Evolutionary conservation across 1,140 invertebrate species (phyloP), one percentile per base, ranked within the genome.

Genomic region (Adelges cooleyi): DNA sequence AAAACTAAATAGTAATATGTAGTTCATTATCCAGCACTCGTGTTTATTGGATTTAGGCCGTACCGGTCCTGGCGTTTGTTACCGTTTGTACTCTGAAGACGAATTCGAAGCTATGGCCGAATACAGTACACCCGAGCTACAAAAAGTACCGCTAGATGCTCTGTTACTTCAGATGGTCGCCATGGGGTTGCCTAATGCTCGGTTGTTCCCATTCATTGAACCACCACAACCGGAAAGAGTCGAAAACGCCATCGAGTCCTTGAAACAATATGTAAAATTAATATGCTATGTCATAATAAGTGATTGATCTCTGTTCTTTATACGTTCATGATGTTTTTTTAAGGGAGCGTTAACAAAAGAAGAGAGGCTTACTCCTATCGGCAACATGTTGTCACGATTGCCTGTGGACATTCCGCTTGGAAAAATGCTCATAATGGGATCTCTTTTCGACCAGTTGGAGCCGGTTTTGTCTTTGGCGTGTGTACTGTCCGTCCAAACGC

Each of bases 131-230:
- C 92, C 96, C 0, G 94, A 97, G 78, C 86, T 98, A 53, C 86
- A 90, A 70, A 78, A 94, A 65, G 92, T 97, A 0, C 90, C 93
- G 0, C 77, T 99, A 6, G 93, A 98, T 72, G 90, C 90, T 0
- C 78, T 98, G 9, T 74, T 98, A 13, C 79, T 99, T 18, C 88
- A 97, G 73, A 95, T 99, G 91, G 85, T 96, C 42, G 85, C 93
- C 0, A 86, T 99, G 80, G 95, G 95, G 0, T 79, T 99, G 25
- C 89, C 85, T 49, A 89, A 97, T 78, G 86, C 89, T 10, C 78
- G 90, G 38, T 84, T 87, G 71, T 99, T 99, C 79, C 95, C 95
- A 2, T 99, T 98, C 74, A 84, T 99, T 42, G 95, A 99, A 77
- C 80, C 89, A 23, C 96, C 96, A 15, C 79, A 83, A 15, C 72